These are phyloP conservation scores for Megathymus violae DNA, from an alignment of 1,140 invertebrate species.

Conservation along the genomic window DNA sequence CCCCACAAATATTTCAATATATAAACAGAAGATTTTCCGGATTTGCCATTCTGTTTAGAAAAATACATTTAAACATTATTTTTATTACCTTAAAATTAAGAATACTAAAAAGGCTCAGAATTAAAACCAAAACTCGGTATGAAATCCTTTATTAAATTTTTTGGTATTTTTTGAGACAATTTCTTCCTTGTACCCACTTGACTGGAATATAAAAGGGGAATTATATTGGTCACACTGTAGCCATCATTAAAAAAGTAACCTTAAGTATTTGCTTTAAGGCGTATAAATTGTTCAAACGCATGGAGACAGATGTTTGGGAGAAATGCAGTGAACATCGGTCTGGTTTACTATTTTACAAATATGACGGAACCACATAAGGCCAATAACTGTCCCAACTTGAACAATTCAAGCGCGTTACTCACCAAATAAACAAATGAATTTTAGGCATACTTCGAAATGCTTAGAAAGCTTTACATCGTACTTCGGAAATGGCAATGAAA, in stretches of 20 bases:
- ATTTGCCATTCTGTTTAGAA: no score
- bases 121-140: constrained; percentile 53
- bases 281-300: background rate
- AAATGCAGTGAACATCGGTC: background rate
- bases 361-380: background rate
- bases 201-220: constrained; percentile 42
- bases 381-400: background rate
- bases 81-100: no score
- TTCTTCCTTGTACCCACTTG: constrained; percentile 61
- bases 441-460: background rate
- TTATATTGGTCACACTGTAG: constrained; percentile 19
- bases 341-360: background rate
- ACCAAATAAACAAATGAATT: background rate
- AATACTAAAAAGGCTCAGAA: no score
- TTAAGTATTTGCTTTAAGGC: background rate
- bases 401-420: background rate
- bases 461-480: background rate
- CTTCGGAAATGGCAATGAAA: background rate
- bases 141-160: constrained; percentile 72
- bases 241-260: background rate
- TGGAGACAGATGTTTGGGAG: background rate
- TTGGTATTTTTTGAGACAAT: constrained; percentile 73
- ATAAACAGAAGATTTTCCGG: no score
- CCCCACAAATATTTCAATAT: no score
- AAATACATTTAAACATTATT: no score